phyloP scores from a whole-genome alignment of 1,140 invertebrate genomes.

The Colletes latitarsis region DNA sequence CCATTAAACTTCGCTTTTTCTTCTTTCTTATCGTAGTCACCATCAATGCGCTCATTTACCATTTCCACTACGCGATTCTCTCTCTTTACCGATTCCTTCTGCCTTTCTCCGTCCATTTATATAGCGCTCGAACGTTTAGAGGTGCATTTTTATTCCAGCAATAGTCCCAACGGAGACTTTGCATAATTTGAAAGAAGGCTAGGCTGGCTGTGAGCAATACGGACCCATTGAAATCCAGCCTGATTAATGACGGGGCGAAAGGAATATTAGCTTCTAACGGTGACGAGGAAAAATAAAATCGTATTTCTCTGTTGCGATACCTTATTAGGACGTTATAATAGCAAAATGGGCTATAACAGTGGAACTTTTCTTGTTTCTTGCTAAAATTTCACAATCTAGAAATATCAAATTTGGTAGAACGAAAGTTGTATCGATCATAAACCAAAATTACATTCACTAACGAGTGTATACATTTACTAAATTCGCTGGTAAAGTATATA shows the following conservation, averaged over 20 bases:
- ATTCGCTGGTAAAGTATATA: no score
- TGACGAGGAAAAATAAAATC: not conserved
- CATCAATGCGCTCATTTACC: conserved; percentile 35
- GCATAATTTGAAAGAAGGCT: conserved; percentile 23
- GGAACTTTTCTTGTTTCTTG: no score
- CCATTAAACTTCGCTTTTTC: conserved; percentile 42
- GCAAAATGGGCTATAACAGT: no score
- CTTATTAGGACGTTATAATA: not conserved
- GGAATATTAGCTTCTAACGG: not conserved
- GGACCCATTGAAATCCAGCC: conserved; percentile 7
- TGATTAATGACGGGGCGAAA: conserved; percentile 1
- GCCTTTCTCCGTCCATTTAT: conserved; percentile 42
- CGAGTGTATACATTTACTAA: no score
- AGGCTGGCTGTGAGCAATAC: not conserved
- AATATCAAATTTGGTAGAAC: no score
- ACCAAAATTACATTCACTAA: no score
- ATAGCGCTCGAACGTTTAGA: conserved; percentile 39
- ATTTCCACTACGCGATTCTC: conserved; percentile 11
- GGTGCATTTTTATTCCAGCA: conserved; percentile 29
- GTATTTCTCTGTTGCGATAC: not conserved
- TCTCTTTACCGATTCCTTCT: not conserved
- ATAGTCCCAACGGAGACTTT: conserved; percentile 13
- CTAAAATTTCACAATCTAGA: no score
- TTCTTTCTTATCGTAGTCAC: conserved; percentile 10
- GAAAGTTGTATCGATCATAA: no score